Conservation (phyloP, 2,888 invertebrate species). For the Pecten maximus region DNA sequence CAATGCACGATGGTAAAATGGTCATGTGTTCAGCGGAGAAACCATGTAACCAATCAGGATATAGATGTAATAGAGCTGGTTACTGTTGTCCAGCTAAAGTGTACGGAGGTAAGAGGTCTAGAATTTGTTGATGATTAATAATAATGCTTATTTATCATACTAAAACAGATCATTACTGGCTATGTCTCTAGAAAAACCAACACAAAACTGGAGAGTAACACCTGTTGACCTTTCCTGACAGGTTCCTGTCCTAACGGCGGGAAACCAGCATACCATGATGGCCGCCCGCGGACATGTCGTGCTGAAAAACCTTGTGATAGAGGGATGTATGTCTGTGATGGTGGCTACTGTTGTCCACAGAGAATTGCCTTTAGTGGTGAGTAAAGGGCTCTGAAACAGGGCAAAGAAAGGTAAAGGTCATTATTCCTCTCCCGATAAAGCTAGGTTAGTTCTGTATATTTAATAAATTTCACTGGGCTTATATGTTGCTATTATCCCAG, state of each 20-base stretch:
- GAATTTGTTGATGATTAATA: no score
- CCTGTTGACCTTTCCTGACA: neutral
- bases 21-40: neutral
- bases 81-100: slow-evolving; percentile 4
- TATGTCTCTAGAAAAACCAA: no score
- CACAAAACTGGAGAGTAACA: no score
- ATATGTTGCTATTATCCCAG: no score
- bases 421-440: no score
- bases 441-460: no score
- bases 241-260: neutral
- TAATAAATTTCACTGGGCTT: no score
- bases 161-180: no score
- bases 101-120: neutral
- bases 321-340: neutral
- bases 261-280: neutral
- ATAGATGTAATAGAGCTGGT: slow-evolving; percentile 15
- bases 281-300: neutral
- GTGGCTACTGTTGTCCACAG: slow-evolving; percentile 26
- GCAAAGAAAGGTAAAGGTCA: no score
- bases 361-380: neutral
- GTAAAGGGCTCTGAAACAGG: no score
- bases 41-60: neutral
- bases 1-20: neutral
- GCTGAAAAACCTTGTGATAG: neutral
- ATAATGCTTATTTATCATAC: no score